phyloP scores from a whole-genome alignment of 1,140 invertebrate species.

The Solen grandis region DNA sequence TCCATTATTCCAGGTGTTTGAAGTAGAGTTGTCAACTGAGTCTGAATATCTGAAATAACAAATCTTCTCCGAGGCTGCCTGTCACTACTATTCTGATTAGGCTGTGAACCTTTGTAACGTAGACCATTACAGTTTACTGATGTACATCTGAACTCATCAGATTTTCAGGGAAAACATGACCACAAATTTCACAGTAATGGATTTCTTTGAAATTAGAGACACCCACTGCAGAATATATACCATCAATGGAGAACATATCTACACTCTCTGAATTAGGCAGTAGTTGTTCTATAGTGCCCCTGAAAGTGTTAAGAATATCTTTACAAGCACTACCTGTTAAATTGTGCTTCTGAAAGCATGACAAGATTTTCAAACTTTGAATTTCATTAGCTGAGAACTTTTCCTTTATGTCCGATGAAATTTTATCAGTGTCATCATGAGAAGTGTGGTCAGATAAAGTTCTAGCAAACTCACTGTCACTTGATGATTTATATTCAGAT shows the following conservation, averaged over 20 bases:
- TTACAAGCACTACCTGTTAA: constrained; percentile 22
- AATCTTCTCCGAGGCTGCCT: constrained; percentile 29
- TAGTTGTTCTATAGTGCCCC: constrained; percentile 22
- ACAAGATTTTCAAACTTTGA: constrained; percentile 34
- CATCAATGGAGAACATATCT: constrained; percentile 24
- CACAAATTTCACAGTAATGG: constrained; percentile 29
- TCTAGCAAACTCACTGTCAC: constrained; percentile 26
- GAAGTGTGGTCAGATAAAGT: constrained; percentile 21
- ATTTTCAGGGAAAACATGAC: constrained; percentile 33
- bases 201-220: constrained; percentile 19
- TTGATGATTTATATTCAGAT: constrained; percentile 1
- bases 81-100: constrained; percentile 7
- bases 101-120: constrained; percentile 29
- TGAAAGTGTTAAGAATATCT: constrained; percentile 7
- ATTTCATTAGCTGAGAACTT: constrained; percentile 32
- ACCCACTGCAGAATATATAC: constrained; percentile 19
- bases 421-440: constrained; percentile 29
- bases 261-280: constrained; percentile 9
- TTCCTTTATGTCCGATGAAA: constrained; percentile 27
- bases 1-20: constrained; percentile 19
- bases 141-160: constrained; percentile 26
- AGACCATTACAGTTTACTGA: constrained; percentile 34
- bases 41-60: constrained; percentile 28
- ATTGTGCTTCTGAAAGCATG: constrained; percentile 32
- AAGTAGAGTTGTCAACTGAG: constrained; percentile 23